Percentiles rank a stretch among this genome's conserved stretches.
These are phyloP conservation scores for Pedetes capensis DNA, from an alignment of 2,113 vertebrate species.

Conservation along the genomic window DNA sequence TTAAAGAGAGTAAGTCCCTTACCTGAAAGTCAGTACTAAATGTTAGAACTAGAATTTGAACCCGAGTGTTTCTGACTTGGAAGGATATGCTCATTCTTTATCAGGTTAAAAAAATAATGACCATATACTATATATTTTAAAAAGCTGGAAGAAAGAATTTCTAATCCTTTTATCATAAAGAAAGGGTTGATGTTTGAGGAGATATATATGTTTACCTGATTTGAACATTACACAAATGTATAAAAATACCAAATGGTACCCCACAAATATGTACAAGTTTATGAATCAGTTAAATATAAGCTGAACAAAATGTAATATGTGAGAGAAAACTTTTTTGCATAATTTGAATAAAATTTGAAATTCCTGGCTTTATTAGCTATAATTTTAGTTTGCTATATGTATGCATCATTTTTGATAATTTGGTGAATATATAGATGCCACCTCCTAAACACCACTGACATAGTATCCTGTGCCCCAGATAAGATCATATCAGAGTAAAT, in stretches of 20 bases:
- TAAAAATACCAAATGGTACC: not conserved
- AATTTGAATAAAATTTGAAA: constrained; percentile 8
- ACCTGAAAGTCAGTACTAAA: not conserved
- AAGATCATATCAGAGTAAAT: constrained; percentile 4
- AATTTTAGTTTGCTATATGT: not conserved
- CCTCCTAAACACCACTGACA: not conserved
- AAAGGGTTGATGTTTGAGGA: not conserved
- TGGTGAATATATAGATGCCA: not conserved
- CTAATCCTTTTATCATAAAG: not conserved
- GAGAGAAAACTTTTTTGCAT: not conserved
- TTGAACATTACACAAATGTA: not conserved
- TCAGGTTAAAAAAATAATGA: not conserved
- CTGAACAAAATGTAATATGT: not conserved
- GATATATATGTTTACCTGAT: not conserved
- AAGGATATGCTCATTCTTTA: not conserved
- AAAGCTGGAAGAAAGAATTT: not conserved
- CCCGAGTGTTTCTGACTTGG: not conserved
- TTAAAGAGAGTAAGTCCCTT: not conserved
- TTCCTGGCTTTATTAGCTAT: not conserved
- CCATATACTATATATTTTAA: no score
- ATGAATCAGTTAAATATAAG: not conserved
- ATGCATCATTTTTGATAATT: not conserved
- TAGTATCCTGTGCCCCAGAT: not conserved
- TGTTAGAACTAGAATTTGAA: constrained; percentile 24
- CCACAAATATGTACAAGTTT: not conserved